These are phyloP conservation scores for Tachystola acroxantha DNA, from an alignment of 2,888 invertebrate species.

Conservation along the genomic window DNA sequence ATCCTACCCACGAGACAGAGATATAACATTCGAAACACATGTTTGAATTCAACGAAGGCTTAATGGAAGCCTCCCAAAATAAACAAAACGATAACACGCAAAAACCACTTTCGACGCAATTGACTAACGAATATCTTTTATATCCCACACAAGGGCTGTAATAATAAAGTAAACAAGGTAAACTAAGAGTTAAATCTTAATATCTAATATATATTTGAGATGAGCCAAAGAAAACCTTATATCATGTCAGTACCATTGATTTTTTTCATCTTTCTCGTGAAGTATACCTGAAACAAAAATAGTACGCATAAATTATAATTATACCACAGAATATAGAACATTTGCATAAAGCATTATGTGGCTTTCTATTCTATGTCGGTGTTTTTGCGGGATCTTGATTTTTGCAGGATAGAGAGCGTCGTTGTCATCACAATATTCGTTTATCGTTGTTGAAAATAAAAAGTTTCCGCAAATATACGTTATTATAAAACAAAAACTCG, in stretches of 20 bases:
- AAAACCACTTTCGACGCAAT: slow-evolving; percentile 3
- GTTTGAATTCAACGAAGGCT: background rate
- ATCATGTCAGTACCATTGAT: too few species aligned
- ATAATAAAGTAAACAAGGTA: too few species aligned
- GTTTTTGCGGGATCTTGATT: too few species aligned
- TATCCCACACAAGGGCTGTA: too few species aligned
- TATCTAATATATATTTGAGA: slow-evolving; percentile 13
- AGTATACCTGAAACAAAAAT: slow-evolving; percentile 7
- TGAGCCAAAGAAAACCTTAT: slow-evolving; percentile 12
- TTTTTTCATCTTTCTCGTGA: background rate
- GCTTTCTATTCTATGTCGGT: too few species aligned
- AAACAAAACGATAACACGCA: slow-evolving; percentile 9
- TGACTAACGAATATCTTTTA: background rate
- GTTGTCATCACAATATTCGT: too few species aligned
- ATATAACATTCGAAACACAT: background rate
- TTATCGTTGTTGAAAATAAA: too few species aligned
- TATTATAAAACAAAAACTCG: too few species aligned
- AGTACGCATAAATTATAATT: background rate
- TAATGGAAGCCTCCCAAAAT: slow-evolving; percentile 7
- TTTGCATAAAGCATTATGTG: too few species aligned
- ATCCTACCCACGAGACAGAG: slow-evolving; percentile 15
- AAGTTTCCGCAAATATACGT: too few species aligned
- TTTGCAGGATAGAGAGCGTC: too few species aligned
- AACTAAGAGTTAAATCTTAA: too few species aligned
- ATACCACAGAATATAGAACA: background rate